Percentiles rank a stretch among this genome's conserved stretches.
These are phyloP conservation scores for Polypterus senegalus DNA, from an alignment of 2,113 vertebrate species.

Conservation along the genomic window DNA sequence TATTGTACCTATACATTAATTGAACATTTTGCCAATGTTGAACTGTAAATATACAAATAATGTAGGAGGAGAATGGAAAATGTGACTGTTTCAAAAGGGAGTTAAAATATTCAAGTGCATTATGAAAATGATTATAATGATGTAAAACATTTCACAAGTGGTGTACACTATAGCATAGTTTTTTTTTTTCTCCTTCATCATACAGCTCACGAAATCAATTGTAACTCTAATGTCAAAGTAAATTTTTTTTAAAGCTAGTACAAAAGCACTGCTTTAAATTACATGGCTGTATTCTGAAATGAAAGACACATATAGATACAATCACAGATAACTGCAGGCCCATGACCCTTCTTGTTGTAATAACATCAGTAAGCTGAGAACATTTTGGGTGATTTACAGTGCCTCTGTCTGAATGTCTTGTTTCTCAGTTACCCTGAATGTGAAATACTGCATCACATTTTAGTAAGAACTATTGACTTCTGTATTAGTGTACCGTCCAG, in stretches of 20 bases:
- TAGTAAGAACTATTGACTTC: too few species aligned
- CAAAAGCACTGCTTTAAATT: conserved; percentile 25
- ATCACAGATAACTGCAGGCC: conserved; percentile 28
- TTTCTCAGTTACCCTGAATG: neutral
- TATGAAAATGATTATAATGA: too few species aligned
- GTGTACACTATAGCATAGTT: too few species aligned
- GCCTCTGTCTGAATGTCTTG: neutral
- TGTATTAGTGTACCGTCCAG: too few species aligned
- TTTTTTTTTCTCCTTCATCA: too few species aligned
- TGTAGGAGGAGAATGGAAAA: too few species aligned
- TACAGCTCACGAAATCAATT: conserved; percentile 21
- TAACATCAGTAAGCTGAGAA: conserved; percentile 38
- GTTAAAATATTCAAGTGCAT: too few species aligned
- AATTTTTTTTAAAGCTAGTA: neutral
- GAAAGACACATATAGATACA: conserved; percentile 21
- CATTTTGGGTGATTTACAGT: neutral
- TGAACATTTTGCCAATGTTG: too few species aligned
- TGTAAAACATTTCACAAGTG: too few species aligned
- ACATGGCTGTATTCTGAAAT: conserved; percentile 24
- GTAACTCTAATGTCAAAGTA: neutral
- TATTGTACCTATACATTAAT: too few species aligned
- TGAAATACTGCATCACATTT: neutral
- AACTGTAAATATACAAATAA: too few species aligned
- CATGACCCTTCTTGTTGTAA: conserved; percentile 43
- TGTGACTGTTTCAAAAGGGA: too few species aligned